These are phyloP conservation scores for Monomorium pharaonis DNA, from an alignment of 1,140 invertebrate genomes.

Conservation along the genomic window DNA sequence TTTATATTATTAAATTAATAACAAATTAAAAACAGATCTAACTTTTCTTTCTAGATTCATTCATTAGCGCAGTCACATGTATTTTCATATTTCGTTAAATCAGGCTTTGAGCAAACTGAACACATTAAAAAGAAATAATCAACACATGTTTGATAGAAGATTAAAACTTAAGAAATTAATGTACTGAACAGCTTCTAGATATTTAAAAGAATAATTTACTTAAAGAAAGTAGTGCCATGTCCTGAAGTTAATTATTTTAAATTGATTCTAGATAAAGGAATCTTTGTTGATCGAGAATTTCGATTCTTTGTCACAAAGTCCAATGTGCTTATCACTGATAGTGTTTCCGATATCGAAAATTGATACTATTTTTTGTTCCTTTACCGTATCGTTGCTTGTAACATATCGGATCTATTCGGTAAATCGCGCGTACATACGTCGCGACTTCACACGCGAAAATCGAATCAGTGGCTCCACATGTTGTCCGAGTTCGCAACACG, in stretches of 20 bases:
- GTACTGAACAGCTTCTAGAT: neutral
- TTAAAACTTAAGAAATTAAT: neutral
- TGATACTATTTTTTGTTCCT: neutral
- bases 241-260: neutral
- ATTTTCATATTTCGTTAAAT: neutral
- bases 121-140: neutral
- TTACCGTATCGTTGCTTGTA: conserved; percentile 1
- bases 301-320: neutral
- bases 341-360: neutral
- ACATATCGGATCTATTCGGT: neutral
- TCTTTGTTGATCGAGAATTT: neutral
- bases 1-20: neutral
- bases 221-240: neutral
- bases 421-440: neutral
- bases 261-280: neutral
- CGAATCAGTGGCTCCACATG: conserved; percentile 49
- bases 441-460: conserved; percentile 1
- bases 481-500: conserved; percentile 33
- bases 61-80: neutral
- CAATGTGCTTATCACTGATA: neutral
- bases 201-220: conserved; percentile 11
- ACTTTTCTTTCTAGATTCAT: neutral
- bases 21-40: neutral
- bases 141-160: neutral
- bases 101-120: conserved; percentile 44